Evolutionary conservation across 1,140 invertebrate species (phyloP).

Genomic region (Reticulitermes speratus): DNA sequence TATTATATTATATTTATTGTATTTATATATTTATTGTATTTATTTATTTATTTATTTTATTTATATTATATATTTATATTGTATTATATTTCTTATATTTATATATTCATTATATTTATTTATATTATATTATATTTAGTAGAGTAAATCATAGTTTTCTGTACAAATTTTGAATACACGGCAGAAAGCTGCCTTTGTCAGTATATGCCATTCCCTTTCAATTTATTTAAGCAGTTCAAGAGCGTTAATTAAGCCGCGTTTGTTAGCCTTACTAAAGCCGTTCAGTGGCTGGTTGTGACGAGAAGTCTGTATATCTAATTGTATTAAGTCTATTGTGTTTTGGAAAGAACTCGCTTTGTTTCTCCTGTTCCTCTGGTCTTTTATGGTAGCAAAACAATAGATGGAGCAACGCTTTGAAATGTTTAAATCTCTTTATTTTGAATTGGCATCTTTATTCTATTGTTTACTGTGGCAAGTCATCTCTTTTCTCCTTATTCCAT

Average conservation of each 20-base stretch:
- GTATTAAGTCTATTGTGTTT: neutral
- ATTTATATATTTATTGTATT: too few species aligned
- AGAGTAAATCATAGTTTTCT: neutral
- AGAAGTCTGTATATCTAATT: neutral
- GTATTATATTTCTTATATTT: too few species aligned
- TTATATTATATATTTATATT: too few species aligned
- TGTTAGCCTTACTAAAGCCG: neutral
- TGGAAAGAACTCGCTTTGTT: neutral
- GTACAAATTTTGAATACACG: neutral
- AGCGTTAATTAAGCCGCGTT: neutral
- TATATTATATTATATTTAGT: too few species aligned
- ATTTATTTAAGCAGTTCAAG: neutral
- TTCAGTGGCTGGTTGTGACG: neutral
- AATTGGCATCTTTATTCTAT: constrained; percentile 4
- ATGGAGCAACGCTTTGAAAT: neutral
- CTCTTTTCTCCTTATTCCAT: neutral
- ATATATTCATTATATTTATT: too few species aligned
- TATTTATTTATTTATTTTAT: too few species aligned
- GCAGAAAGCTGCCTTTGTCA: too few species aligned
- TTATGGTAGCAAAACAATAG: neutral
- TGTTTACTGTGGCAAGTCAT: neutral
- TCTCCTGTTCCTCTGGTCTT: neutral
- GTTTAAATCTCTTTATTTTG: constrained; percentile 17
- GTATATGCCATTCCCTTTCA: neutral
- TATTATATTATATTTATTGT: too few species aligned